A percentile compares a stretch with the other conserved stretches of the same genome.
phyloP scores from a whole-genome alignment of 2,888 invertebrate species.

The Microctonus aethiopoides region DNA sequence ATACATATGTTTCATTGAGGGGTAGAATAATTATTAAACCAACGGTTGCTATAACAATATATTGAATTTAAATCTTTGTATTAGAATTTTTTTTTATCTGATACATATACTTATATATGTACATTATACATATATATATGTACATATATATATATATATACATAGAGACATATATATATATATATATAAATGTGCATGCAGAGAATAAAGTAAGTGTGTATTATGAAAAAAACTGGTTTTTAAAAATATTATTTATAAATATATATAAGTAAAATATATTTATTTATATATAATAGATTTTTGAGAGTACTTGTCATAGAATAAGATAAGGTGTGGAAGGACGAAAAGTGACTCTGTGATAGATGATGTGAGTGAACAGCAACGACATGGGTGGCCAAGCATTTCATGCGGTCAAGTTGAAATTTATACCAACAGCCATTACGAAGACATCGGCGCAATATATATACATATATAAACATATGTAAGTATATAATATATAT shows the following conservation, averaged over 20 bases:
- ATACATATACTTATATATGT: no score
- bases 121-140: no score
- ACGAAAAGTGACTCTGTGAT: slow-evolving; percentile 64
- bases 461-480: not conserved
- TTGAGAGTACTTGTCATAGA: slow-evolving; percentile 17
- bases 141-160: no score
- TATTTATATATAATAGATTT: no score
- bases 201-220: no score
- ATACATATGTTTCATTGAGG: slow-evolving; percentile 58
- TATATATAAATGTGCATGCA: no score
- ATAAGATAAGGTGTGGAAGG: slow-evolving; percentile 39
- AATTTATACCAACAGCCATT: slow-evolving; percentile 59
- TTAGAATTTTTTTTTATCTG: no score
- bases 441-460: slow-evolving; percentile 60
- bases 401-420: slow-evolving; percentile 56
- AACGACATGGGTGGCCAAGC: slow-evolving; percentile 65
- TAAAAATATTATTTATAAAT: no score
- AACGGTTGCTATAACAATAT: not conserved
- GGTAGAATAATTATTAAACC: slow-evolving; percentile 56
- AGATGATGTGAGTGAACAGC: slow-evolving; percentile 65
- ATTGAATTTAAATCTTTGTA: not conserved
- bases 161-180: no score
- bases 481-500: no score
- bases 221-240: no score
- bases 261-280: no score